Conservation (phyloP, 2,888 invertebrate species). For the Brachyopa scutellaris region DNA sequence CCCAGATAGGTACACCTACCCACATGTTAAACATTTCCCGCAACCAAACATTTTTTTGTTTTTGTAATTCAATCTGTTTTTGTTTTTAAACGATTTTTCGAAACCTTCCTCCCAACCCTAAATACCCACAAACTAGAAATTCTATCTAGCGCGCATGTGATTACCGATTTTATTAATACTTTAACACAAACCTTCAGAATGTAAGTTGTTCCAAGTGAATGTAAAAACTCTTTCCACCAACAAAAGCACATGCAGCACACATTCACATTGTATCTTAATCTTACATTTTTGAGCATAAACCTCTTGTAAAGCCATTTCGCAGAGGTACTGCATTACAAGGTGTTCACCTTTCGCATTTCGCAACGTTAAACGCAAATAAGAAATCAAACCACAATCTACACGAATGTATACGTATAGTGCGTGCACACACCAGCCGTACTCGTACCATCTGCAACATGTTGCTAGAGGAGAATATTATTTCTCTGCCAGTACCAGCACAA, state of each 20-base stretch:
- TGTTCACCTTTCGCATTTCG: conserved; percentile 43
- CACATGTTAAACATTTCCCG: conserved; percentile 28
- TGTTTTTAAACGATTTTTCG: conserved; percentile 5
- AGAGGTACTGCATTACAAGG: conserved; percentile 42
- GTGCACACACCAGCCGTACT: conserved; percentile 38
- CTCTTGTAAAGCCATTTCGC: conserved; percentile 41
- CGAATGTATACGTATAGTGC: conserved; percentile 39
- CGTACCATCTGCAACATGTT: conserved; percentile 53
- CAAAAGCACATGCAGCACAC: conserved; percentile 5
- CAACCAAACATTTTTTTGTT: neutral
- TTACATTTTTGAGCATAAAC: conserved; percentile 48
- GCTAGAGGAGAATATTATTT: conserved; percentile 37
- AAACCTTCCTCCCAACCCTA: neutral
- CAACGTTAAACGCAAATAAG: neutral
- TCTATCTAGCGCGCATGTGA: neutral
- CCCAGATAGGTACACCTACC: too few species aligned
- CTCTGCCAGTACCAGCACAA: conserved; percentile 19
- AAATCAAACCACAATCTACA: conserved; percentile 2
- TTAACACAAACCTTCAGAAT: conserved; percentile 7
- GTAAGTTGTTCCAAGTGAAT: conserved; percentile 1
- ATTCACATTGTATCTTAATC: conserved; percentile 34
- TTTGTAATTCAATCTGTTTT: conserved; percentile 29
- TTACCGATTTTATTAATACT: conserved; percentile 10
- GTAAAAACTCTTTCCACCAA: neutral
- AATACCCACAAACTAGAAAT: neutral